phyloP scores from a whole-genome alignment of 2,888 invertebrate genomes.

The Biston betularia region DNA sequence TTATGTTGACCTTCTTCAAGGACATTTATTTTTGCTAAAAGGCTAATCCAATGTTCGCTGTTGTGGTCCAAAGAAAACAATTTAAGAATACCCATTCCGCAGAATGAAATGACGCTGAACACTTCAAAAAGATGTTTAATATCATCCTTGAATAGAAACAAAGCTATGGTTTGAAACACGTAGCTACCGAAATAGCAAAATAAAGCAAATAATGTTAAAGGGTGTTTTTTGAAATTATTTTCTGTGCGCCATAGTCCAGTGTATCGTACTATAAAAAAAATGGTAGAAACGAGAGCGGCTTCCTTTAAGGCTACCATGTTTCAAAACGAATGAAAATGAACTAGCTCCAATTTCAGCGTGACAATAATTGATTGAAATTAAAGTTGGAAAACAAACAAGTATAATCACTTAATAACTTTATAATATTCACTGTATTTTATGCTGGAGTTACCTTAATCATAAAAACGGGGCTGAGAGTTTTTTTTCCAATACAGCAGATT shows the following conservation, averaged over 20 bases:
- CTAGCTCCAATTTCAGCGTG: background rate
- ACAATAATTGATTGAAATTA: constrained; percentile 23
- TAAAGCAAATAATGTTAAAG: constrained; percentile 51
- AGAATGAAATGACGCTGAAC: constrained; percentile 68
- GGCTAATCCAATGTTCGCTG: constrained; percentile 54
- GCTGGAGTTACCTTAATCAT: constrained; percentile 6
- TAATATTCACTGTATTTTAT: constrained; percentile 12
- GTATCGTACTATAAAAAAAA: constrained; percentile 44
- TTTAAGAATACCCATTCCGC: constrained; percentile 68
- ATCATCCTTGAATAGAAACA: constrained; percentile 57
- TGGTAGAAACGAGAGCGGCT: constrained; percentile 6
- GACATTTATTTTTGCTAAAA: constrained; percentile 53
- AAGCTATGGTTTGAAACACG: constrained; percentile 56
- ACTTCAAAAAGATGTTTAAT: constrained; percentile 64
- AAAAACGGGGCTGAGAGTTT: background rate
- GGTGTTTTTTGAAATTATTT: constrained; percentile 44
- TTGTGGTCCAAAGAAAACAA: constrained; percentile 56
- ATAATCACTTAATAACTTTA: background rate
- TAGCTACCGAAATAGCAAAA: constrained; percentile 55
- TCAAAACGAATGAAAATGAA: background rate
- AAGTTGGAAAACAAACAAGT: constrained; percentile 29
- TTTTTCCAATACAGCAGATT: too few species aligned
- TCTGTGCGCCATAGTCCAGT: constrained; percentile 53
- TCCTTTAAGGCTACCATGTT: constrained; percentile 12
- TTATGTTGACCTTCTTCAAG: constrained; percentile 58